These are phyloP conservation scores for Leptinotarsa peninsularis DNA, from an alignment of 2,888 invertebrate species.

Conservation along the genomic window DNA sequence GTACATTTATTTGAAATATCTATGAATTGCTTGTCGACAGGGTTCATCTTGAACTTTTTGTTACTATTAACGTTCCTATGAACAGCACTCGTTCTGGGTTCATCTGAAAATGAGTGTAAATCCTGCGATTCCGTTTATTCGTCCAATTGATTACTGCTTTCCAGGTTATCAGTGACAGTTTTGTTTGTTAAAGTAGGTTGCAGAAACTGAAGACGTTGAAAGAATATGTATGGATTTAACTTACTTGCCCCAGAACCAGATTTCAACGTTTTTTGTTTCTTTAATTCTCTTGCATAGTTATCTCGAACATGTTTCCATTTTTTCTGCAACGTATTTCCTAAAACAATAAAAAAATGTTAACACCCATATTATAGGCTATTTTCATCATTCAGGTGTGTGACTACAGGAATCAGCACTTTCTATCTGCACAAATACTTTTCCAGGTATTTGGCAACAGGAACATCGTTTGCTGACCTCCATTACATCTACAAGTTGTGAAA, in stretches of 20 bases:
- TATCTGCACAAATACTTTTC: not conserved
- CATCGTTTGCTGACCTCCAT: not conserved
- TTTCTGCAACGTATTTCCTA: conserved; percentile 3
- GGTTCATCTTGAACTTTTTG: too few species aligned
- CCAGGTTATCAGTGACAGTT: not conserved
- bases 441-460: not conserved
- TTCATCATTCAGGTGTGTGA: not conserved
- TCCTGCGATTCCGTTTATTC: conserved; percentile 8
- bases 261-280: conserved; percentile 9
- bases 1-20: too few species aligned
- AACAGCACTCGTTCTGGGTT: conserved; percentile 1
- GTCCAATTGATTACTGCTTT: not conserved
- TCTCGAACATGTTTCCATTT: conserved; percentile 12
- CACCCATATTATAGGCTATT: conserved; percentile 5
- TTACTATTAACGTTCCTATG: too few species aligned
- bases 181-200: not conserved
- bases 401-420: not conserved
- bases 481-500: conserved; percentile 11
- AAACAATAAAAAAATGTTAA: not conserved
- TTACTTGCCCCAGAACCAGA: conserved; percentile 14
- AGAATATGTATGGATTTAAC: conserved; percentile 6
- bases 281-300: not conserved
- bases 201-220: conserved; percentile 21
- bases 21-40: too few species aligned
- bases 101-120: not conserved